Conservation (phyloP, 2,797 vertebrate genomes). For the Lacerta agilis region DNA sequence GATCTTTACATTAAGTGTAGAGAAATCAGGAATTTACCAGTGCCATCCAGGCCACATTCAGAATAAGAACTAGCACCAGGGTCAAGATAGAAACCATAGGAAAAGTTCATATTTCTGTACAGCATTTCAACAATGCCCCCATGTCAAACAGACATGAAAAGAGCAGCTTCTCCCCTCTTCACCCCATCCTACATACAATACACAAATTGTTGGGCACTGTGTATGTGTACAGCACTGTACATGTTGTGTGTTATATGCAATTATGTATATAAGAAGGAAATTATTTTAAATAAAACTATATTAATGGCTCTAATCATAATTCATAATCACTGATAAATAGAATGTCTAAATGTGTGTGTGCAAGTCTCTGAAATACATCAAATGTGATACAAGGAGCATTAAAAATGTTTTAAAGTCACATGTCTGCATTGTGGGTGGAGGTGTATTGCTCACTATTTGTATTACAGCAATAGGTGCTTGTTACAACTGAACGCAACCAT, state of each 20-base stretch:
- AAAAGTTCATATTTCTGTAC: too few relatives aligned
- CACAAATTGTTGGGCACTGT: background rate
- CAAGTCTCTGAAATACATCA: background rate
- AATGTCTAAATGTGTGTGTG: rapidly evolving
- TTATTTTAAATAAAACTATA: background rate
- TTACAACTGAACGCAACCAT: background rate
- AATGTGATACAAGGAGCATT: background rate
- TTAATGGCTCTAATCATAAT: background rate
- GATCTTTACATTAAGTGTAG: too few relatives aligned
- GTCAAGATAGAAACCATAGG: too few relatives aligned
- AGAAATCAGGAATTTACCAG: too few relatives aligned
- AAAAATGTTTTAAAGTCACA: background rate
- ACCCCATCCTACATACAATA: background rate
- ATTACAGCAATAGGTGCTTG: background rate
- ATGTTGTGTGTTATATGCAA: background rate
- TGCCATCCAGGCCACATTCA: too few relatives aligned
- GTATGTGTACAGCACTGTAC: rapidly evolving
- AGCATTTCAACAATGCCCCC: background rate
- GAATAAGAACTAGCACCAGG: too few relatives aligned
- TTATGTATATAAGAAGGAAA: background rate
- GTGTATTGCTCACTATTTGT: background rate
- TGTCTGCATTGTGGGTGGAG: background rate
- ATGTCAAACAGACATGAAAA: background rate
- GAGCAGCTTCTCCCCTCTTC: too few relatives aligned
- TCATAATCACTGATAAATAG: background rate